Conservation (phyloP, 2,888 invertebrate genomes). For the Xiphydria camelus region DNA sequence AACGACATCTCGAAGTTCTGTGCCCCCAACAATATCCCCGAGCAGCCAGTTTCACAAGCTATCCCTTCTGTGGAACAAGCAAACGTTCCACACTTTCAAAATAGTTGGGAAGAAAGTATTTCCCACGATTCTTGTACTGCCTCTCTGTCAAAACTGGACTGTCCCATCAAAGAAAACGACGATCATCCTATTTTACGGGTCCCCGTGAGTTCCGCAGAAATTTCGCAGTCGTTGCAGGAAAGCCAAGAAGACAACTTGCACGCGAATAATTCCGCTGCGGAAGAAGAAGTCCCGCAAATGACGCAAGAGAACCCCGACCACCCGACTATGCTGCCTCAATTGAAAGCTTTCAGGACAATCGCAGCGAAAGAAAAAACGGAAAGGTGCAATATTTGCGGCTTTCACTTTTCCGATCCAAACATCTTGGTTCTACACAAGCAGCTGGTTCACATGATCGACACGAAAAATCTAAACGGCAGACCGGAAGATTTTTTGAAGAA, state of each 20-base stretch:
- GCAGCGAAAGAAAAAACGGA: constrained; percentile 54
- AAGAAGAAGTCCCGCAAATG: too few relatives aligned
- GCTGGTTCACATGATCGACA: constrained; percentile 62
- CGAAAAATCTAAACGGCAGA: constrained; percentile 33
- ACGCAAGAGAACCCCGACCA: too few relatives aligned
- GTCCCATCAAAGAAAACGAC: neutral
- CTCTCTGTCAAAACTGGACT: neutral
- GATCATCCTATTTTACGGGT: constrained; percentile 4
- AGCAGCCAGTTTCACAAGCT: too few relatives aligned
- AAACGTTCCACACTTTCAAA: constrained; percentile 56
- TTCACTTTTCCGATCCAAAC: constrained; percentile 71
- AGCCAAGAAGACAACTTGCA: too few relatives aligned
- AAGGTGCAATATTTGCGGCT: constrained; percentile 73
- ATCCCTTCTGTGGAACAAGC: constrained; percentile 33
- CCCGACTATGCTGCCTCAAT: constrained; percentile 4
- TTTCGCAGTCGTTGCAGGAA: constrained; percentile 1
- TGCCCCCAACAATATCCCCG: too few relatives aligned
- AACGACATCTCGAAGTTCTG: too few relatives aligned
- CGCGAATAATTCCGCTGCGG: constrained; percentile 4
- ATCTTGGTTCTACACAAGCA: constrained; percentile 76
- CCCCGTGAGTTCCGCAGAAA: neutral
- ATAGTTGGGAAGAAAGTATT: constrained; percentile 33
- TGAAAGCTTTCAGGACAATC: constrained; percentile 36
- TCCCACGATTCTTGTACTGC: constrained; percentile 10
- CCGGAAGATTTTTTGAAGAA: constrained; percentile 56